Conservation (phyloP, 2,888 invertebrate species). For the Agrenia bidenticulata region DNA sequence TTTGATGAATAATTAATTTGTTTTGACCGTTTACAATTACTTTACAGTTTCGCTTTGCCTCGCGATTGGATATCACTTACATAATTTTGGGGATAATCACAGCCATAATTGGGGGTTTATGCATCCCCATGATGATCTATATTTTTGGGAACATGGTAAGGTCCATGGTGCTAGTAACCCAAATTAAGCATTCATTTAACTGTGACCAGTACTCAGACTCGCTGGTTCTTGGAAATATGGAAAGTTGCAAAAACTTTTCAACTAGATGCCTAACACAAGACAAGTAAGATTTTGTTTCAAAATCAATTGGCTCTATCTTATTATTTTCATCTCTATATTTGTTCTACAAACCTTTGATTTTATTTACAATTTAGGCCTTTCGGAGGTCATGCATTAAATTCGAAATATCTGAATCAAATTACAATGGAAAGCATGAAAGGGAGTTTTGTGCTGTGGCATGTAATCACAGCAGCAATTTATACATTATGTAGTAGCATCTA, state of each 20-base stretch:
- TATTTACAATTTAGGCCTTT: conserved; percentile 7
- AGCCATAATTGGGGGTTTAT: conserved; percentile 64
- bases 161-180: neutral
- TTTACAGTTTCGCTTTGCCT: conserved; percentile 71
- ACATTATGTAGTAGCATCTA: conserved; percentile 29
- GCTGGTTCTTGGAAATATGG: neutral
- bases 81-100: conserved; percentile 64
- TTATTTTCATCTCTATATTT: neutral
- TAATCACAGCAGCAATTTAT: conserved; percentile 11
- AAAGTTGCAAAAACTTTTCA: neutral
- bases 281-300: neutral
- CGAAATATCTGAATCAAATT: neutral
- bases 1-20: conserved; percentile 6
- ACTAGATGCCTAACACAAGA: neutral
- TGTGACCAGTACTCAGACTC: neutral
- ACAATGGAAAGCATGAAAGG: neutral
- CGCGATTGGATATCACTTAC: conserved; percentile 62
- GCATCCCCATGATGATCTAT: conserved; percentile 67
- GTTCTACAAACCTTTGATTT: neutral
- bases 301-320: neutral
- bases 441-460: conserved; percentile 1
- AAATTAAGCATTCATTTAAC: neutral
- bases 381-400: neutral
- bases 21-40: no score
- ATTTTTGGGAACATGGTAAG: conserved; percentile 72